Conservation (phyloP, 2,797 vertebrate species). For the Ctenochaetus hawaiiensis region DNA sequence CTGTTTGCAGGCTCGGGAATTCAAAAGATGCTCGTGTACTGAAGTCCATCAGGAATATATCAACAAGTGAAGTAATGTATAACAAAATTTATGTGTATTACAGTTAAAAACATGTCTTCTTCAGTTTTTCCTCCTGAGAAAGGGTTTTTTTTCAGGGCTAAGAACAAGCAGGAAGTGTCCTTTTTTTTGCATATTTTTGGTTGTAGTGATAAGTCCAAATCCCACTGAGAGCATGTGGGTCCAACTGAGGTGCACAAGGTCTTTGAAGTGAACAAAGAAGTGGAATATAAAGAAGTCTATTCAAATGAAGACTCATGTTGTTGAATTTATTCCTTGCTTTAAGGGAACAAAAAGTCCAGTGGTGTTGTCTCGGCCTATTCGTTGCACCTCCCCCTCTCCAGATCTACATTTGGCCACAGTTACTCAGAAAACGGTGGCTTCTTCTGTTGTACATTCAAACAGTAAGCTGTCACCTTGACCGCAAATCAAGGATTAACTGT, state of each 20-base stretch:
- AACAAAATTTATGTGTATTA: not conserved
- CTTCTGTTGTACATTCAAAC: conserved; percentile 68
- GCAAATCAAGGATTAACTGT: too few species aligned
- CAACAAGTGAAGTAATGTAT: conserved; percentile 67
- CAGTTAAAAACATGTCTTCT: not conserved
- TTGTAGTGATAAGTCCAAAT: conserved; percentile 34
- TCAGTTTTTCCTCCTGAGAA: not conserved
- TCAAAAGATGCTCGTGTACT: conserved; percentile 52
- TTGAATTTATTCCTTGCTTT: conserved; percentile 43
- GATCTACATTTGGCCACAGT: conserved; percentile 61
- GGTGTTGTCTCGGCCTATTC: conserved; percentile 59
- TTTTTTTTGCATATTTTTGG: conserved; percentile 26
- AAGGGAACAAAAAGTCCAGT: conserved; percentile 60
- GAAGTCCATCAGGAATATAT: conserved; percentile 59
- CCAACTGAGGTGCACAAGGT: conserved; percentile 6
- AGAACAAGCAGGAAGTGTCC: conserved; percentile 35
- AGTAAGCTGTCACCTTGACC: conserved; percentile 80
- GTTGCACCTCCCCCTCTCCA: conserved; percentile 72
- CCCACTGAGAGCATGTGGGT: conserved; percentile 40
- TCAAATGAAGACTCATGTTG: conserved; percentile 1
- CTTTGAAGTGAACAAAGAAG: conserved; percentile 37
- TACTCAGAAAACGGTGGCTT: conserved; percentile 61
- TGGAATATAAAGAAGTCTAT: conserved; percentile 11
- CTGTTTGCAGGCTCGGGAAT: conserved; percentile 67
- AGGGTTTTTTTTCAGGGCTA: conserved; percentile 5